These are phyloP conservation scores for Spodoptera litura DNA, from an alignment of 1,140 invertebrate genomes.

Conservation along the genomic window DNA sequence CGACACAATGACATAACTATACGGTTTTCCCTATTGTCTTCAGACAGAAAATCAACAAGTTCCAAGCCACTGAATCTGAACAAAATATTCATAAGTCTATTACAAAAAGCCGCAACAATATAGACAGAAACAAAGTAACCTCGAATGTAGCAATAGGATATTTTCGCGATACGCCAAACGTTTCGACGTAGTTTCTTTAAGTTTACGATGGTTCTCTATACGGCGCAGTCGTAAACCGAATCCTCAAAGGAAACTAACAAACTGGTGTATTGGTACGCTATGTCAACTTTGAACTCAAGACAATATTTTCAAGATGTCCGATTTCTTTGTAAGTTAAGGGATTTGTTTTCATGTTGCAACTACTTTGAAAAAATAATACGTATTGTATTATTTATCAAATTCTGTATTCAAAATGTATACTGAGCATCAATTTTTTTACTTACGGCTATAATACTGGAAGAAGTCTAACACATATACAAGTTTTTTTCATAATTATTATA, in stretches of 20 bases:
- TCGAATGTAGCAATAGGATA: constrained; percentile 60
- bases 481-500: no score
- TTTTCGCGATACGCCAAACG: constrained; percentile 63
- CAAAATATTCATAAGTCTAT: constrained; percentile 25
- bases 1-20: no score
- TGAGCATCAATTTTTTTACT: no score
- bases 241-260: constrained; percentile 70
- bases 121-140: constrained; percentile 55
- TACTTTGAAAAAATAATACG: no score
- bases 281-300: constrained; percentile 38
- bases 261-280: constrained; percentile 45
- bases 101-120: constrained; percentile 17
- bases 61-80: constrained; percentile 11
- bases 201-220: constrained; percentile 74
- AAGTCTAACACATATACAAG: no score
- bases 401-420: no score
- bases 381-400: no score
- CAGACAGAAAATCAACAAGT: constrained; percentile 22
- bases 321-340: no score
- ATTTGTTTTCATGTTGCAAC: background rate
- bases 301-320: background rate
- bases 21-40: no score
- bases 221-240: constrained; percentile 69
- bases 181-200: constrained; percentile 66
- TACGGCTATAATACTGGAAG: no score